These are phyloP conservation scores for Tetrax tetrax DNA, from an alignment of 2,113 vertebrate species.

Conservation along the genomic window DNA sequence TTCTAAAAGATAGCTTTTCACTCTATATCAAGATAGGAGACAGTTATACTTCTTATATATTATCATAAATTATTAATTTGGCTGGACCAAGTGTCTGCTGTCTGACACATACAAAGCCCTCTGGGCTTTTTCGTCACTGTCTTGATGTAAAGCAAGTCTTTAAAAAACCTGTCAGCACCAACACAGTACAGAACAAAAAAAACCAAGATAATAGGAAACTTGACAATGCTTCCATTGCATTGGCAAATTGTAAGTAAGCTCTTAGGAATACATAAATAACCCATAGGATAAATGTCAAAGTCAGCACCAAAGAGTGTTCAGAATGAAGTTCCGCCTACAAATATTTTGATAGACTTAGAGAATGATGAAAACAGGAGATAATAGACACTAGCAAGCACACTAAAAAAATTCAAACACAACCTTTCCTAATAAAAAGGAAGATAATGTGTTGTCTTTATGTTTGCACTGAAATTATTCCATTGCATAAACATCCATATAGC, in stretches of 20 bases:
- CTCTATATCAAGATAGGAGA: neutral
- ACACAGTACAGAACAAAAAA: constrained; percentile 35
- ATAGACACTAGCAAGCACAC: neutral
- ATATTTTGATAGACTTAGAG: neutral
- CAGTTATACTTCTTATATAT: neutral
- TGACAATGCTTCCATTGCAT: neutral
- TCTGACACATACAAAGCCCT: neutral
- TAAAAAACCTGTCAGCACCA: neutral
- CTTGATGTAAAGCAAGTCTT: neutral
- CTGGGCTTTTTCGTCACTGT: neutral
- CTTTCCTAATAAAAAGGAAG: neutral
- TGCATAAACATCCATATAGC: neutral
- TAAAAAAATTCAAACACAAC: neutral
- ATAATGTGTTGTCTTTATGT: neutral
- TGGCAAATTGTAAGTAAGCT: constrained; percentile 27
- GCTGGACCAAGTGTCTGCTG: neutral
- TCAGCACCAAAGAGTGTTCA: neutral
- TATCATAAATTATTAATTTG: neutral
- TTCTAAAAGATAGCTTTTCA: neutral
- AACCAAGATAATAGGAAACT: neutral
- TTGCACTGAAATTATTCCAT: neutral
- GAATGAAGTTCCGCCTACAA: neutral
- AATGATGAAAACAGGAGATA: neutral
- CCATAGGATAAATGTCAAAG: neutral
- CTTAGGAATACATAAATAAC: neutral